Percentiles rank a stretch among this genome's conserved stretches.
These are phyloP conservation scores for Arnoldichthys spilopterus DNA, from an alignment of 2,797 vertebrate genomes.

Conservation along the genomic window DNA sequence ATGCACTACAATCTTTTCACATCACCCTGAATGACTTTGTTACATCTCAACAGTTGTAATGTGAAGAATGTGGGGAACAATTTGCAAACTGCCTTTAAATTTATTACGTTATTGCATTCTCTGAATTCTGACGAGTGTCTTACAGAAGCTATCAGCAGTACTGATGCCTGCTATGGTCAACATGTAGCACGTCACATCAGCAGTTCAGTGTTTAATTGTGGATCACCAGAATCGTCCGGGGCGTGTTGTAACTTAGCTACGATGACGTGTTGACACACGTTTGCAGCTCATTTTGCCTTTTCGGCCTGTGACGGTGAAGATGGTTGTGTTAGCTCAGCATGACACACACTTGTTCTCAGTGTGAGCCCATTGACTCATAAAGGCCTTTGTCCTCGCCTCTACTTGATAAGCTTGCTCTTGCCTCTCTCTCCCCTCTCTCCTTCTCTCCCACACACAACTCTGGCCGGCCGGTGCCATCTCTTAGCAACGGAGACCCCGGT, in stretches of 20 bases:
- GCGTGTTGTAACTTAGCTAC: conserved; percentile 18
- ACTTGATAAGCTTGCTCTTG: conserved; percentile 35
- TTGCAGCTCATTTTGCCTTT: conserved; percentile 19
- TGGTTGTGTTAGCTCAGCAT: conserved; percentile 37
- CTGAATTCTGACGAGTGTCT: neutral
- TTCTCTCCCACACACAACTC: conserved; percentile 40
- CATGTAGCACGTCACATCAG: conserved; percentile 18
- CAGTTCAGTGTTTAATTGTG: conserved; percentile 6
- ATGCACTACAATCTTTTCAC: no score
- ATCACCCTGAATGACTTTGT: no score
- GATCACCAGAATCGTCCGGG: neutral
- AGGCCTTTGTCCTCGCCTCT: conserved; percentile 47
- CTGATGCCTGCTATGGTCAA: conserved; percentile 22
- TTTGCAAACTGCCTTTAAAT: no score
- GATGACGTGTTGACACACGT: conserved; percentile 11
- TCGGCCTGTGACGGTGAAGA: conserved; percentile 21
- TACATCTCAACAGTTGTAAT: no score
- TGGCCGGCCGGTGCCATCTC: conserved; percentile 52
- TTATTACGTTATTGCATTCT: neutral
- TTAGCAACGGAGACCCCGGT: conserved; percentile 52
- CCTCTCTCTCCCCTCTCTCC: conserved; percentile 3
- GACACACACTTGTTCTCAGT: conserved; percentile 47
- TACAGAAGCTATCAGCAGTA: neutral
- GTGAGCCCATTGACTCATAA: conserved; percentile 49
- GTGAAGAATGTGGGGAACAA: no score